Base-by-base conservation (phyloP, 1,140 invertebrate genomes). In the Seison nebaliae region DNA sequence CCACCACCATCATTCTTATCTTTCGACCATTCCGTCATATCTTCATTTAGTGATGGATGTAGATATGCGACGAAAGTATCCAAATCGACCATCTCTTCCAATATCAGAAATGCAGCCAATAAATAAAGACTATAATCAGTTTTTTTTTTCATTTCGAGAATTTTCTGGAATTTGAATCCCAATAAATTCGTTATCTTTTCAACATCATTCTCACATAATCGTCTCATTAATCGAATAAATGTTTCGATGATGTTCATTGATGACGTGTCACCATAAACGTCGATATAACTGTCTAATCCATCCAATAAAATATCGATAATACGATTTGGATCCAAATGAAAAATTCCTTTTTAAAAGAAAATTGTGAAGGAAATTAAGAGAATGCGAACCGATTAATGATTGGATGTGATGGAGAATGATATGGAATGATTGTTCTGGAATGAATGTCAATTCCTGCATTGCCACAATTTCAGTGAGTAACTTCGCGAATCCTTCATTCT, bases 401-500 rank as follows among this genome's bases (percentile, higher is more conserved):
- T 36, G 35, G 15, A 46, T 41, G 17, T 49, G 48, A 12, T 45
- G 40, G 6, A 44, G 38, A n/a, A n/a, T n/a, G n/a, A n/a, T n/a
- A n/a, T n/a, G n/a, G 50, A 48, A 14, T 51, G 37, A 17, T 50
- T 49, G 9, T 47, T 45, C 7, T 48, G 44, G n/a, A 53, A 45
- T 12, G 53, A 54, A 20, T 79, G 78, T 66, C 76, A n/a, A n/a
- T n/a, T n/a, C n/a, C n/a, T n/a, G n/a, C n/a, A n/a, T n/a, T n/a
- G n/a, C n/a, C n/a, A n/a, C 83, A 38, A 94, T 63, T 64, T 94
- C 86, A n/a, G 78, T 73, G 24, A 94, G 73, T 5, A 96, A 64
- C 60, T 98, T 98, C 4, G 84, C 75, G 63, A 86, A 98, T 4
- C 91, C 91, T 69, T 98, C 91, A 63, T 74, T 86, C 61, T 96